These are phyloP conservation scores for Drosophila auraria DNA, from an alignment of 1,140 invertebrate genomes.

Conservation along the genomic window DNA sequence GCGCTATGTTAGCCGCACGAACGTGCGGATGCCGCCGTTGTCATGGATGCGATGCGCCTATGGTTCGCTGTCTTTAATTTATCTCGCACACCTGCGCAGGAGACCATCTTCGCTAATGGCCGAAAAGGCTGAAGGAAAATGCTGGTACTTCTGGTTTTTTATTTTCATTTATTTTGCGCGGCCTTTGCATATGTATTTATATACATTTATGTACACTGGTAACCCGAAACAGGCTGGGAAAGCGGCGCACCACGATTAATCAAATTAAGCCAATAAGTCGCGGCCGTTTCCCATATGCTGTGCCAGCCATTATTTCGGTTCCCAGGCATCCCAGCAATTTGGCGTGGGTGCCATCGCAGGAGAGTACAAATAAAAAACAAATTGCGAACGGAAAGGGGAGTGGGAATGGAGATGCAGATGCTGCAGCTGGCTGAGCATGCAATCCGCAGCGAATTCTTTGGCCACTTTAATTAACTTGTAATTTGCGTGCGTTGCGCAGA, in stretches of 20 bases:
- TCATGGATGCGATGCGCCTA: slow-evolving; percentile 18
- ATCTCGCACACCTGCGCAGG: slow-evolving; percentile 76
- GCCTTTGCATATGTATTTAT: slow-evolving; percentile 62
- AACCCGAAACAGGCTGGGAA: slow-evolving; percentile 41
- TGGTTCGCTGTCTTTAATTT: slow-evolving; percentile 64
- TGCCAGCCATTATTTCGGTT: slow-evolving; percentile 52
- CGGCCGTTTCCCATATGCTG: slow-evolving; percentile 58
- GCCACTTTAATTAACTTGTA: slow-evolving; percentile 72
- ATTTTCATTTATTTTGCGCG: slow-evolving; percentile 10
- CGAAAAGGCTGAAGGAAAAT: slow-evolving; percentile 14
- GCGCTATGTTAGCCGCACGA: slow-evolving; percentile 35
- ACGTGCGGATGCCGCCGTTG: slow-evolving; percentile 63
- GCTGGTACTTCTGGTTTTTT: slow-evolving; percentile 64
- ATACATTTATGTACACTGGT: slow-evolving; percentile 2
- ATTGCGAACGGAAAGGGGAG: slow-evolving; percentile 22
- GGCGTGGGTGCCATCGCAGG: slow-evolving; percentile 44
- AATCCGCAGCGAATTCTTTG: slow-evolving; percentile 66
- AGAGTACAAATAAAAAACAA: slow-evolving; percentile 47
- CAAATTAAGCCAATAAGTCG: slow-evolving; percentile 76
- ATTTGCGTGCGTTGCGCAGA: slow-evolving; percentile 74
- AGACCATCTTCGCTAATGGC: slow-evolving; percentile 44
- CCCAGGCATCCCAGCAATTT: slow-evolving; percentile 58
- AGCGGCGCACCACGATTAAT: slow-evolving; percentile 61
- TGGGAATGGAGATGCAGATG: slow-evolving; percentile 33
- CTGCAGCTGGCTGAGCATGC: slow-evolving; percentile 39